Percentiles rank a stretch among this genome's conserved stretches.
Evolutionary conservation across 2,888 invertebrate genomes (phyloP).

Genomic region (Drosophila sordidapex): DNA sequence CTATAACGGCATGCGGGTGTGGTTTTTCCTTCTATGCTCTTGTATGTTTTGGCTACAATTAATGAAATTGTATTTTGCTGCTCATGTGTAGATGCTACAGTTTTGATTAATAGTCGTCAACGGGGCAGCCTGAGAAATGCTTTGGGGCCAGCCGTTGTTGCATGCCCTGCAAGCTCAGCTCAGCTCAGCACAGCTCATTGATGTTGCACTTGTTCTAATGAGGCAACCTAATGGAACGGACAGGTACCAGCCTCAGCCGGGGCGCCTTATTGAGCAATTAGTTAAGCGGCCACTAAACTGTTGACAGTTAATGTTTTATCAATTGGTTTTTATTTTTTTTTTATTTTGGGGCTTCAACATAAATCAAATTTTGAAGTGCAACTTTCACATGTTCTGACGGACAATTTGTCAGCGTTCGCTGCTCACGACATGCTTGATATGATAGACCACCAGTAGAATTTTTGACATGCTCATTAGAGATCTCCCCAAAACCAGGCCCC

Average conservation of each 20-base stretch:
- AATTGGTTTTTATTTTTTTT: constrained; percentile 16
- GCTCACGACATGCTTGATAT: constrained; percentile 26
- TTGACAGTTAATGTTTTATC: constrained; percentile 70
- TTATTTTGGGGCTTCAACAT: constrained; percentile 25
- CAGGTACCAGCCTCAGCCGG: constrained; percentile 24
- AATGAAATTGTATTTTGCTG: constrained; percentile 74
- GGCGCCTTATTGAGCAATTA: constrained; percentile 73
- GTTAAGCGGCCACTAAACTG: constrained; percentile 67
- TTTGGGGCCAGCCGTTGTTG: constrained; percentile 40
- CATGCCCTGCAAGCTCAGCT: constrained; percentile 48
- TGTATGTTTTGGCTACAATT: constrained; percentile 72
- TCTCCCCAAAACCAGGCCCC: not conserved
- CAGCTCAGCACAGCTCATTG: not conserved
- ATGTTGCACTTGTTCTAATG: constrained; percentile 76
- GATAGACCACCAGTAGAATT: constrained; percentile 69
- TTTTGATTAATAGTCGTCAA: constrained; percentile 73
- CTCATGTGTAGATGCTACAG: constrained; percentile 46
- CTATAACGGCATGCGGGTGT: constrained; percentile 82
- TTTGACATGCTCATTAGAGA: constrained; percentile 75
- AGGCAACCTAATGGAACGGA: constrained; percentile 20
- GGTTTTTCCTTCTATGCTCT: constrained; percentile 64
- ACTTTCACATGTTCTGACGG: constrained; percentile 62
- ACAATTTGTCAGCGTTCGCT: constrained; percentile 65
- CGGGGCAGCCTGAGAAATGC: constrained; percentile 55
- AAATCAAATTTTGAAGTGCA: constrained; percentile 63